Evolutionary conservation across 1,140 invertebrate species (phyloP).

Genomic region (Cyclina sinensis): DNA sequence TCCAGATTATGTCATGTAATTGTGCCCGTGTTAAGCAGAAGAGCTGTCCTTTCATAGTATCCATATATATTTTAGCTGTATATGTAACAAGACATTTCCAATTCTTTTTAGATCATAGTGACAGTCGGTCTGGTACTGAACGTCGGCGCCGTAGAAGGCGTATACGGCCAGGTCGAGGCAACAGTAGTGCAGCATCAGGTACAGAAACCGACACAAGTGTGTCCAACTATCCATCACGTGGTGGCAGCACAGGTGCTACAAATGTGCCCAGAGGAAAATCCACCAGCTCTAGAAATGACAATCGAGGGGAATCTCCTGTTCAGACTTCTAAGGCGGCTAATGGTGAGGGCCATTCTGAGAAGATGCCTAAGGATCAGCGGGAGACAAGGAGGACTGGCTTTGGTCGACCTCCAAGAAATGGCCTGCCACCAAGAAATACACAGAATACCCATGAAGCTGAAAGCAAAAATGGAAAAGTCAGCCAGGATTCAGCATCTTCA

Average conservation of each 20-base stretch:
- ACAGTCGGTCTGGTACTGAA: constrained; percentile 75
- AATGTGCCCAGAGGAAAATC: constrained; percentile 19
- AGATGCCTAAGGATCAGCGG: constrained; percentile 73
- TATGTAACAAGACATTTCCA: background rate
- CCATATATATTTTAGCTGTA: background rate
- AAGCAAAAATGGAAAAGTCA: constrained; percentile 74
- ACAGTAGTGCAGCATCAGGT: constrained; percentile 81
- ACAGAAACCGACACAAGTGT: constrained; percentile 85
- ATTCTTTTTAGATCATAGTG: constrained; percentile 74
- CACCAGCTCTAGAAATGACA: constrained; percentile 40
- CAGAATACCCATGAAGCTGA: constrained; percentile 81
- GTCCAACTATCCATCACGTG: constrained; percentile 74
- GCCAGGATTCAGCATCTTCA: constrained; percentile 67
- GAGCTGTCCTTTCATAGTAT: background rate
- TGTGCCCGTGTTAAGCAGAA: too few species aligned
- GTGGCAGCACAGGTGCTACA: constrained; percentile 43
- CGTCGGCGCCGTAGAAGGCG: constrained; percentile 73
- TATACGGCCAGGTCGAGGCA: constrained; percentile 75
- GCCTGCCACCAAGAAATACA: constrained; percentile 63
- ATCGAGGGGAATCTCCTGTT: constrained; percentile 60
- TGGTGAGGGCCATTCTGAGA: constrained; percentile 2
- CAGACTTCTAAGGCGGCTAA: constrained; percentile 61
- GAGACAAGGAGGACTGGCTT: constrained; percentile 40
- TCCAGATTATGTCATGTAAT: too few species aligned
- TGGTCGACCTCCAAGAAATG: constrained; percentile 4